phyloP scores from a whole-genome alignment of 2,888 invertebrate genomes.

The Polydrusus pterygomalis region DNA sequence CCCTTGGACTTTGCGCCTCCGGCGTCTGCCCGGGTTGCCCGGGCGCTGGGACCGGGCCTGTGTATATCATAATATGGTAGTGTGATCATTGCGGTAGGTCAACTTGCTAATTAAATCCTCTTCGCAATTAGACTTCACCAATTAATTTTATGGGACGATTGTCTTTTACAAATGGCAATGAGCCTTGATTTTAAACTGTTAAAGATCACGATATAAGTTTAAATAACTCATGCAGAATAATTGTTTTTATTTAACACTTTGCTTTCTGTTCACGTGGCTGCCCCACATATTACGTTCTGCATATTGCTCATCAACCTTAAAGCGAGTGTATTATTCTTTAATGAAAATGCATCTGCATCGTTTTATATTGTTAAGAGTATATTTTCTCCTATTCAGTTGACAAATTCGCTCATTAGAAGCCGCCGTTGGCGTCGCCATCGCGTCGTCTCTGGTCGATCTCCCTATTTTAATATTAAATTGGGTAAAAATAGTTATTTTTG shows the following conservation, averaged over 20 bases:
- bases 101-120: background rate
- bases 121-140: constrained; percentile 28
- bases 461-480: too few relatives aligned
- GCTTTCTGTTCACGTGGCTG: constrained; percentile 35
- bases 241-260: constrained; percentile 31
- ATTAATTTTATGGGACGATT: constrained; percentile 18
- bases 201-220: constrained; percentile 29
- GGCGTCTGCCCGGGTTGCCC: too few relatives aligned
- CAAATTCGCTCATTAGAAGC: too few relatives aligned
- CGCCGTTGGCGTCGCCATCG: too few relatives aligned
- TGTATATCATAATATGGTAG: too few relatives aligned
- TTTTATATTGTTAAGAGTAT: constrained; percentile 7
- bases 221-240: constrained; percentile 27
- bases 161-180: constrained; percentile 27
- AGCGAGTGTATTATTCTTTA: background rate
- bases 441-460: too few relatives aligned
- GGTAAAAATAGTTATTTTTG: too few relatives aligned
- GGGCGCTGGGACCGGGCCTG: too few relatives aligned
- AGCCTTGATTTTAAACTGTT: constrained; percentile 41
- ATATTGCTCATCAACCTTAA: constrained; percentile 38
- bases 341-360: constrained; percentile 10
- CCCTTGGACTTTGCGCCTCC: too few relatives aligned
- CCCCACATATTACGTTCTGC: constrained; percentile 35
- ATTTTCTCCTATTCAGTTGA: background rate
- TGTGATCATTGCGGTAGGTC: background rate